phyloP scores from a whole-genome alignment of 2,888 invertebrate genomes.

The Thera obeliscata region DNA sequence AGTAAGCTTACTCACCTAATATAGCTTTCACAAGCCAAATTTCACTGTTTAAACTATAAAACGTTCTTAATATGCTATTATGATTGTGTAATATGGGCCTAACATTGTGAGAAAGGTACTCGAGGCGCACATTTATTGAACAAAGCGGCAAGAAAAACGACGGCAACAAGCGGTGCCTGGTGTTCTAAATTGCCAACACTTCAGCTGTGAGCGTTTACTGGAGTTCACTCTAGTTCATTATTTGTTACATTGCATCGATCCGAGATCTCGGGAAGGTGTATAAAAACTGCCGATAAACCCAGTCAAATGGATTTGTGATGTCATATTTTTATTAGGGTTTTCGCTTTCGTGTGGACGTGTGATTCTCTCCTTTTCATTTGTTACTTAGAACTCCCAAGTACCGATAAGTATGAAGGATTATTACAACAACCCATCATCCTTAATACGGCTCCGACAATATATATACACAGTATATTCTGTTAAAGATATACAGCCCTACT shows the following conservation, averaged over 20 bases:
- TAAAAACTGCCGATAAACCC: slow-evolving; percentile 43
- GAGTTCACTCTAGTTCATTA: slow-evolving; percentile 73
- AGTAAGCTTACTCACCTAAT: slow-evolving; percentile 21
- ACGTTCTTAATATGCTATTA: slow-evolving; percentile 51
- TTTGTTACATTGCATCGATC: slow-evolving; percentile 71
- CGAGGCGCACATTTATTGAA: slow-evolving; percentile 73
- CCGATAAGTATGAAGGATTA: background rate
- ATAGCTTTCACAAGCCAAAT: slow-evolving; percentile 27
- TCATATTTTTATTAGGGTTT: slow-evolving; percentile 38
- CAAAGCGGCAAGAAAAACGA: slow-evolving; percentile 76
- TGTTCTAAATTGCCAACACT: slow-evolving; percentile 78
- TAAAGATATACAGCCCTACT: too few species aligned
- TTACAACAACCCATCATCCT: background rate
- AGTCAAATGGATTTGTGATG: slow-evolving; percentile 38
- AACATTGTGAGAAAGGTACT: slow-evolving; percentile 66
- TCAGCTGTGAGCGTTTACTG: slow-evolving; percentile 66
- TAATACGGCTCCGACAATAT: background rate
- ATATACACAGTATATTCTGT: background rate
- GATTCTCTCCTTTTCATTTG: slow-evolving; percentile 22
- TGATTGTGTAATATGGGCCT: slow-evolving; percentile 62
- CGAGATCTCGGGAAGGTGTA: slow-evolving; percentile 50
- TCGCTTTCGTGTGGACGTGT: slow-evolving; percentile 18
- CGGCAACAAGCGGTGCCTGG: slow-evolving; percentile 72
- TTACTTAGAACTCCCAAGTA: background rate
- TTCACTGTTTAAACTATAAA: slow-evolving; percentile 39